Percentiles rank a stretch among this genome's conserved stretches.
Evolutionary conservation across 2,797 vertebrate species (phyloP).

Genomic region (Taenioides sp.): DNA sequence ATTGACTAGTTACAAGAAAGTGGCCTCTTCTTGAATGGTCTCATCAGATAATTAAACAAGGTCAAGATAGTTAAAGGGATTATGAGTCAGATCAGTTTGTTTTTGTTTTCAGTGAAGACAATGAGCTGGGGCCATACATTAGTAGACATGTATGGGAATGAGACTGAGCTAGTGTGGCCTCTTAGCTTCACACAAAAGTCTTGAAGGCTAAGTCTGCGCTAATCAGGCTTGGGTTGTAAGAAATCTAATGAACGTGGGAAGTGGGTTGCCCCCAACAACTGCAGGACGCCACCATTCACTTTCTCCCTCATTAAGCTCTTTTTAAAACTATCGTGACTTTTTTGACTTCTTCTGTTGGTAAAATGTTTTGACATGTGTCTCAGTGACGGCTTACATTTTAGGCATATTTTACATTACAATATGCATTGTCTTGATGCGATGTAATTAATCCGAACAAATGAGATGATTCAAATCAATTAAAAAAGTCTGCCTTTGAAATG

Average conservation of each 20-base stretch:
- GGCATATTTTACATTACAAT: slow-evolving; percentile 4
- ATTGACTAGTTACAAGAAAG: slow-evolving; percentile 45
- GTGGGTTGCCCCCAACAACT: slow-evolving; percentile 49
- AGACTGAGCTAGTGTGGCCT: slow-evolving; percentile 46
- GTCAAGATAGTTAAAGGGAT: slow-evolving; percentile 73
- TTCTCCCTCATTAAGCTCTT: slow-evolving; percentile 50
- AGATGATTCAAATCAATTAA: slow-evolving; percentile 33
- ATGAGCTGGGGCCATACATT: slow-evolving; percentile 56
- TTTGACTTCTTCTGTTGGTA: slow-evolving; percentile 48
- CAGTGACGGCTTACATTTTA: slow-evolving; percentile 18
- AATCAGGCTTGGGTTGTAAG: slow-evolving; percentile 66
- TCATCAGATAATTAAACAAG: slow-evolving; percentile 70
- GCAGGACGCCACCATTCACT: slow-evolving; percentile 41
- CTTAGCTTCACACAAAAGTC: slow-evolving; percentile 64
- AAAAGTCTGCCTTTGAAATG: slow-evolving; percentile 28
- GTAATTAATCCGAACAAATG: slow-evolving; percentile 35
- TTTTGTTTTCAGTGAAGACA: slow-evolving; percentile 62
- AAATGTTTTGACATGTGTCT: slow-evolving; percentile 61
- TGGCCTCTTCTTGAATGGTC: slow-evolving; percentile 49
- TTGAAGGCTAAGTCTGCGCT: slow-evolving; percentile 60
- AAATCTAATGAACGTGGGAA: slow-evolving; percentile 73
- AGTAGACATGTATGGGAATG: slow-evolving; percentile 70
- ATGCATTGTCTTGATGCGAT: slow-evolving; percentile 22
- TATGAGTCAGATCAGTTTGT: slow-evolving; percentile 65
- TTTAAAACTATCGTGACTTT: slow-evolving; percentile 51